These are phyloP conservation scores for Pyrrhosoma nymphula DNA, from an alignment of 2,888 invertebrate species.

Conservation along the genomic window DNA sequence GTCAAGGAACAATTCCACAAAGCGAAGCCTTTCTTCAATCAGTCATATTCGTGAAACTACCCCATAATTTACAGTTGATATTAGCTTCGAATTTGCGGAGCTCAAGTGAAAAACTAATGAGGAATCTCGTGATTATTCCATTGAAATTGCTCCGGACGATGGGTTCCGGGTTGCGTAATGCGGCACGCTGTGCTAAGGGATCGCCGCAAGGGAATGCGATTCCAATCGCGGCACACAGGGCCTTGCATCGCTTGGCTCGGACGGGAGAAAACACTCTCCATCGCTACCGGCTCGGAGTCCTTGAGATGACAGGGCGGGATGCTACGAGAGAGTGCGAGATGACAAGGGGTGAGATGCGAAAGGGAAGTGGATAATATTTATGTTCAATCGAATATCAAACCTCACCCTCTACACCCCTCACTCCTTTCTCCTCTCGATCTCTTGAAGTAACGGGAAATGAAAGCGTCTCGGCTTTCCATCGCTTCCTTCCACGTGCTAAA, in stretches of 20 bases:
- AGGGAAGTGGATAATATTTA: neutral
- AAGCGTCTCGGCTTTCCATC: neutral
- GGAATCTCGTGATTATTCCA: too few species aligned
- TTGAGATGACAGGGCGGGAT: neutral
- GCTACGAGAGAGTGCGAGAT: neutral
- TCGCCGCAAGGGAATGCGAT: neutral
- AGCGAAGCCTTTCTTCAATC: too few species aligned
- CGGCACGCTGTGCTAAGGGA: neutral
- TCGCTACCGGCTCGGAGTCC: neutral
- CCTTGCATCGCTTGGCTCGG: neutral
- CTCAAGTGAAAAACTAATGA: too few species aligned
- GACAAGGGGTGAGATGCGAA: neutral
- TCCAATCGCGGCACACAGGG: neutral
- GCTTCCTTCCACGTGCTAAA: neutral
- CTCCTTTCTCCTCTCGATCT: neutral
- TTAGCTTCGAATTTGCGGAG: too few species aligned
- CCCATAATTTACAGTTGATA: too few species aligned
- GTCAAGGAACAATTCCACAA: too few species aligned
- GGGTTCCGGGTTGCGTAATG: conserved; percentile 9
- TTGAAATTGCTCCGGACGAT: too few species aligned
- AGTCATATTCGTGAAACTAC: too few species aligned
- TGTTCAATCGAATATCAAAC: neutral
- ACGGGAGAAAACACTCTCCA: too few species aligned
- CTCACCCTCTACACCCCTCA: neutral
- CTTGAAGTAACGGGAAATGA: neutral